These are phyloP conservation scores for Diadumene lineata DNA, from an alignment of 92 coral and sea anemone species.

Conservation along the genomic window DNA sequence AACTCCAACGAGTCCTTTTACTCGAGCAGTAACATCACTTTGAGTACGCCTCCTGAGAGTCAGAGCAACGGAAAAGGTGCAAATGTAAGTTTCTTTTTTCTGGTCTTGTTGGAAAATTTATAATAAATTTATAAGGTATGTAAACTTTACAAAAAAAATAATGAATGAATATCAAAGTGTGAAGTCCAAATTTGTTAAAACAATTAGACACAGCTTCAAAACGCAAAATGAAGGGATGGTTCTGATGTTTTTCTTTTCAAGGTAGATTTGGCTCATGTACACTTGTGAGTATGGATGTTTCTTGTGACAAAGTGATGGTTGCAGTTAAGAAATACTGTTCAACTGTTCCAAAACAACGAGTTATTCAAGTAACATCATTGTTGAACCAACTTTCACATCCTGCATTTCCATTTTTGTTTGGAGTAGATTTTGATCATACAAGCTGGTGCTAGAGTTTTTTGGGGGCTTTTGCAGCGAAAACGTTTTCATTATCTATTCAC, in stretches of 20 bases:
- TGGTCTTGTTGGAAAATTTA: no score
- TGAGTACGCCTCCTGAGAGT: no score
- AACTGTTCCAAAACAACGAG: slow-evolving; percentile 24
- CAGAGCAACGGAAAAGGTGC: no score
- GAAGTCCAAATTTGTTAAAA: slow-evolving; percentile 1
- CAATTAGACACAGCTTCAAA: slow-evolving; percentile 13
- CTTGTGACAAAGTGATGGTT: slow-evolving; percentile 32
- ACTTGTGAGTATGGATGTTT: slow-evolving; percentile 36
- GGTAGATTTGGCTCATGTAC: slow-evolving; percentile 47
- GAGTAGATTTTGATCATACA: slow-evolving; percentile 33
- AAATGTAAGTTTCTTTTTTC: no score
- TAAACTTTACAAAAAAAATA: neutral
- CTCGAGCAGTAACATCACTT: no score
- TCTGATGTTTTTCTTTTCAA: slow-evolving; percentile 8
- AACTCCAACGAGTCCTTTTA: no score
- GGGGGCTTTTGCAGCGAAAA: slow-evolving; percentile 26
- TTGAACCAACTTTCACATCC: slow-evolving; percentile 32
- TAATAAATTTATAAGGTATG: slow-evolving; percentile 10
- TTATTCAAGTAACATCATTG: slow-evolving; percentile 34
- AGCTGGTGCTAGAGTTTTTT: slow-evolving; percentile 27
- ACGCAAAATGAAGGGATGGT: neutral
- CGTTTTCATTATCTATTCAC: slow-evolving; percentile 22
- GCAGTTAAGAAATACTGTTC: slow-evolving; percentile 31
- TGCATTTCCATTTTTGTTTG: slow-evolving; percentile 47
- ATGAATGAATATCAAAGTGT: neutral